Percentiles rank a stretch among this genome's conserved stretches.
These are phyloP conservation scores for Drosophila mimetica DNA, from an alignment of 2,888 invertebrate species.

Conservation along the genomic window DNA sequence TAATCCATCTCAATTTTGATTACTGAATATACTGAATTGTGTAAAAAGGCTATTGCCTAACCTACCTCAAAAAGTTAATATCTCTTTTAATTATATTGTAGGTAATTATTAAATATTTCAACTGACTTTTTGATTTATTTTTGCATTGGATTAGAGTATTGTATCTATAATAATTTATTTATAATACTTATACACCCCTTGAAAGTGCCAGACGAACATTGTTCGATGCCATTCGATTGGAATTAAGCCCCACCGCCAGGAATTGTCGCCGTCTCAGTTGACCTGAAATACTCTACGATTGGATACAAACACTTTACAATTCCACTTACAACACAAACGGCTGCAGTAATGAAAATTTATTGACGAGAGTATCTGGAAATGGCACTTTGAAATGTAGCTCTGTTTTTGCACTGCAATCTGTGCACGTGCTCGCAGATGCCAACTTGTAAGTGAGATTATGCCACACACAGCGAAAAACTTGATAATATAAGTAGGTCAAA, in stretches of 20 bases:
- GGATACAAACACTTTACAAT: background rate
- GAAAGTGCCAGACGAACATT: slow-evolving; percentile 11
- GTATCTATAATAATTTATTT: too few species aligned
- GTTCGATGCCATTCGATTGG: slow-evolving; percentile 60
- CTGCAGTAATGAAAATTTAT: background rate
- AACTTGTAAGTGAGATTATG: background rate
- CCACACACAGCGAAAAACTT: background rate
- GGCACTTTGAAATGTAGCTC: background rate
- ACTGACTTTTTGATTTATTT: too few species aligned
- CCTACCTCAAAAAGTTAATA: too few species aligned
- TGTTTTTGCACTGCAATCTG: slow-evolving; percentile 3
- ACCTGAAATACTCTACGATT: slow-evolving; percentile 4
- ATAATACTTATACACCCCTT: background rate
- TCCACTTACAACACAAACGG: background rate
- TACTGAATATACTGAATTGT: too few species aligned
- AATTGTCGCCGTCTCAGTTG: slow-evolving; percentile 8
- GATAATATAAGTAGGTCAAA: too few species aligned
- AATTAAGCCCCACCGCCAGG: slow-evolving; percentile 60
- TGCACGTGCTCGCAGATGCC: slow-evolving; percentile 8
- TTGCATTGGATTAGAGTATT: too few species aligned
- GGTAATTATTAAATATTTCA: too few species aligned
- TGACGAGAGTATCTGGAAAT: slow-evolving; percentile 2
- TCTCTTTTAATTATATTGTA: too few species aligned
- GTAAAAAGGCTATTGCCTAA: too few species aligned
- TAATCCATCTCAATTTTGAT: too few species aligned